Evolutionary conservation across 2,888 invertebrate genomes (phyloP), one percentile per base, ranked within the genome.

Genomic region (Leptothorax acervorum): DNA sequence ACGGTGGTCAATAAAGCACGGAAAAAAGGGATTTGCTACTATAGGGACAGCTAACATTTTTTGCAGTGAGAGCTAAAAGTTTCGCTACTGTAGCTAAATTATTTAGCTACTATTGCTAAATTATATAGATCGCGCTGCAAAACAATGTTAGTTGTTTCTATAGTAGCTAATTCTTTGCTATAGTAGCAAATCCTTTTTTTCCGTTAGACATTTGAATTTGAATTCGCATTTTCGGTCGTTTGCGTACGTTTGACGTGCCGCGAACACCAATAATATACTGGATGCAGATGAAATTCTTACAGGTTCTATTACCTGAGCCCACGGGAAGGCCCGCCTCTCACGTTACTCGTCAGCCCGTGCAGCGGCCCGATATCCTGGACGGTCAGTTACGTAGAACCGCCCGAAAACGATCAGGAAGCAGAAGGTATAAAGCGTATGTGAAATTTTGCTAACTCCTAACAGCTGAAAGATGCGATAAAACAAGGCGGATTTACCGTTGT

Each of bases 291-390:
- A 94, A 92, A 92, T 94, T 86, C 90, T 94, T 94, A 81, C 93
- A 95, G 95, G 90, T 95, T 95, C 92, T 93, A 94, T 91, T 95
- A 94, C 89, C 90, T 95, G 89, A 94, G 92, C 87, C 94, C 94
- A 83, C 93, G 94, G 48, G 92, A 93, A 86, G 94, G 94, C 57
- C 93, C 93, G 81, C 93, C 94, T 48, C 90, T 94, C 85, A 94
- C 94, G 68, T 91, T 95, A 78, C 91, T 95, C 85, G 94, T 95
- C 86, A 95, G 94, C 89, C 95, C 95, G 9, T 95, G 95, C 87
- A 94, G 92, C 84, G 95, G 94, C 1, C 93, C 94, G 48, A 94
- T 95, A 88, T 92, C 93, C 60, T 95, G 95, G 95, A 94, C 93
- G 85, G 93, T 94, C 84, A 95, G 94, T 90, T 94, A 94, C 90